Evolutionary conservation across 2,797 vertebrate genomes (phyloP).

Genomic region (Leuciscus waleckii): DNA sequence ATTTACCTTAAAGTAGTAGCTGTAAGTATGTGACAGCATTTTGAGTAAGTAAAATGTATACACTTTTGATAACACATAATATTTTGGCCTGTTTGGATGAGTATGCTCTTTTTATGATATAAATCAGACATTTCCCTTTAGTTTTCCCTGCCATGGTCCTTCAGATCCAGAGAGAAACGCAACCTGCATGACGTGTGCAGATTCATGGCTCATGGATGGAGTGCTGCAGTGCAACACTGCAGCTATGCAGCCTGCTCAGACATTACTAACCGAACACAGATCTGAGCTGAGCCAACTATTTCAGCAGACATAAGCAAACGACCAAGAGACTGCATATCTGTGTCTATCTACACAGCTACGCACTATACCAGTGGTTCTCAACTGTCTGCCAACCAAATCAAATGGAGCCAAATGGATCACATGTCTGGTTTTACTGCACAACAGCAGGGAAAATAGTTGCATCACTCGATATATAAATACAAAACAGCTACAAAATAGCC

Average conservation of each 20-base stretch:
- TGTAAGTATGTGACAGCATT: conserved; percentile 17
- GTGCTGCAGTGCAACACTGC: conserved; percentile 42
- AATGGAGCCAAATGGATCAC: background rate
- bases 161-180: conserved; percentile 5
- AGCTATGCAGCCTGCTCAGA: conserved; percentile 35
- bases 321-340: conserved; percentile 16
- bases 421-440: background rate
- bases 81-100: background rate
- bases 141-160: background rate
- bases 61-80: background rate
- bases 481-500: background rate
- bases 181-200: conserved; percentile 2
- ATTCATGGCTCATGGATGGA: conserved; percentile 7
- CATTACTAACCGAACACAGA: conserved; percentile 45
- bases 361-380: background rate
- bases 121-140: conserved; percentile 7
- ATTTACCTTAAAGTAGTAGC: conserved; percentile 7
- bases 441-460: background rate
- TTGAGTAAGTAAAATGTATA: background rate
- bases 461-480: background rate
- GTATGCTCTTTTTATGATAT: background rate
- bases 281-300: conserved; percentile 2
- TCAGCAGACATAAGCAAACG: conserved; percentile 22
- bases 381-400: background rate
- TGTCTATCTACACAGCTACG: background rate